Percentiles rank a stretch among this genome's conserved stretches.
These are phyloP conservation scores for Syrista parreyssii DNA, from an alignment of 2,888 invertebrate species.

Conservation along the genomic window DNA sequence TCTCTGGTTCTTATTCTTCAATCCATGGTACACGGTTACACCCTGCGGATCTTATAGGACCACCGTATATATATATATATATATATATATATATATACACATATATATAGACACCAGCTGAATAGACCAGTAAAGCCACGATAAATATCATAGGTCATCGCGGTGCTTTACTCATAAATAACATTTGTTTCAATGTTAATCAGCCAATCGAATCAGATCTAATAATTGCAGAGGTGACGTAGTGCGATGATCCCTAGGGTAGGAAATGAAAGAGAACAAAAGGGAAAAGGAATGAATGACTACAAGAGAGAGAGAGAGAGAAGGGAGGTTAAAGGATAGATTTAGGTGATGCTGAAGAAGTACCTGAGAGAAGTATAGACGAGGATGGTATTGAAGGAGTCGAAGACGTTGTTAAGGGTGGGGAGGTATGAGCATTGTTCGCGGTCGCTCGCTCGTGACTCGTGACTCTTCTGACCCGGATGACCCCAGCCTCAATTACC, in stretches of 20 bases:
- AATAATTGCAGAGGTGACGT: constrained; percentile 53
- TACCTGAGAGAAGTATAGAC: constrained; percentile 21
- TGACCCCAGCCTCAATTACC: constrained; percentile 66
- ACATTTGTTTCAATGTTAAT: constrained; percentile 64
- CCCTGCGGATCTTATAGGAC: too few species aligned
- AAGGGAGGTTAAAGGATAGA: constrained; percentile 20
- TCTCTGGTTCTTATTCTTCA: too few species aligned
- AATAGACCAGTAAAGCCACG: constrained; percentile 29
- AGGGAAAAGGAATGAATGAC: constrained; percentile 14
- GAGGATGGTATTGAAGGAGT: constrained; percentile 12
- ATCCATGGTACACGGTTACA: too few species aligned
- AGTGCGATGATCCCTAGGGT: background rate
- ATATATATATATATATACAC: too few species aligned
- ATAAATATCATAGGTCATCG: constrained; percentile 58
- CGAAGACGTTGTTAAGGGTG: constrained; percentile 33
- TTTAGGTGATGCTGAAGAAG: constrained; percentile 12
- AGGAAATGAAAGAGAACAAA: constrained; percentile 10
- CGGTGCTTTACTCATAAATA: constrained; percentile 59
- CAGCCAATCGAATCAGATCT: constrained; percentile 61
- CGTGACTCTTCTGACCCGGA: constrained; percentile 64
- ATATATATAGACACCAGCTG: constrained; percentile 21
- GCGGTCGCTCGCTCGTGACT: constrained; percentile 64
- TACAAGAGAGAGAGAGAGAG: constrained; percentile 26
- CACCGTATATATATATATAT: too few species aligned
- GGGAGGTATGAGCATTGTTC: constrained; percentile 57